A percentile compares a stretch with the other conserved stretches of the same genome.
Evolutionary conservation across 2,797 vertebrate species (phyloP).

Genomic region (Telmatherina bonti): DNA sequence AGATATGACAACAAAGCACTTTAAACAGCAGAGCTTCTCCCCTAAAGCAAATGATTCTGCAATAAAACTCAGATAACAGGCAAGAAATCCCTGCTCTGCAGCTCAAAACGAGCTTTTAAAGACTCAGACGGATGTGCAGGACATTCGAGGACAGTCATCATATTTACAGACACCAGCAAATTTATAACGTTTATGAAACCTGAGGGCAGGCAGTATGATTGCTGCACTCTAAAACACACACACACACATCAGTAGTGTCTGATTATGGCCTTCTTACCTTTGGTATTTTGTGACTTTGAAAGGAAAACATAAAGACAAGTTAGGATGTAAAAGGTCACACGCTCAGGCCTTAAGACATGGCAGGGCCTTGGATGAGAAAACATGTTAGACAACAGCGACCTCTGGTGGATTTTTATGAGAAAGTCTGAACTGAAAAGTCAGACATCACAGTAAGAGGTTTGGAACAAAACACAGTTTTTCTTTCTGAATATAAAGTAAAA

Average conservation of each 20-base stretch:
- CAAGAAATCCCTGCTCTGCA: slow-evolving; percentile 26
- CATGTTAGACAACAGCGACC: slow-evolving; percentile 45
- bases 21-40: slow-evolving; percentile 24
- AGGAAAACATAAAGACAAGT: slow-evolving; percentile 11
- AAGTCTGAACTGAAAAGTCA: too few species aligned
- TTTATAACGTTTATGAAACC: slow-evolving; percentile 46
- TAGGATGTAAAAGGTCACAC: not conserved
- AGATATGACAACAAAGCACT: slow-evolving; percentile 9
- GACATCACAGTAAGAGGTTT: too few species aligned
- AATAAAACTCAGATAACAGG: slow-evolving; percentile 36
- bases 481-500: too few species aligned
- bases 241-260: not conserved
- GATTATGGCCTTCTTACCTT: not conserved
- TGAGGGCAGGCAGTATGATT: slow-evolving; percentile 51
- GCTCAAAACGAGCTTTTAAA: slow-evolving; percentile 33
- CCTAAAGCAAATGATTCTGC: slow-evolving; percentile 22
- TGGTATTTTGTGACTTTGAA: slow-evolving; percentile 6
- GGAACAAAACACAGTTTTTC: too few species aligned
- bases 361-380: not conserved
- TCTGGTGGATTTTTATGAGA: slow-evolving; percentile 42
- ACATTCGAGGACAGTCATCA: slow-evolving; percentile 67
- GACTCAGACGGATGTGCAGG: slow-evolving; percentile 32
- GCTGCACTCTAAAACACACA: not conserved
- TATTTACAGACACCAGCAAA: slow-evolving; percentile 59
- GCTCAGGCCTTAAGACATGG: not conserved